Evolutionary conservation across 1,140 invertebrate genomes (phyloP).

Genomic region (Solen grandis): DNA sequence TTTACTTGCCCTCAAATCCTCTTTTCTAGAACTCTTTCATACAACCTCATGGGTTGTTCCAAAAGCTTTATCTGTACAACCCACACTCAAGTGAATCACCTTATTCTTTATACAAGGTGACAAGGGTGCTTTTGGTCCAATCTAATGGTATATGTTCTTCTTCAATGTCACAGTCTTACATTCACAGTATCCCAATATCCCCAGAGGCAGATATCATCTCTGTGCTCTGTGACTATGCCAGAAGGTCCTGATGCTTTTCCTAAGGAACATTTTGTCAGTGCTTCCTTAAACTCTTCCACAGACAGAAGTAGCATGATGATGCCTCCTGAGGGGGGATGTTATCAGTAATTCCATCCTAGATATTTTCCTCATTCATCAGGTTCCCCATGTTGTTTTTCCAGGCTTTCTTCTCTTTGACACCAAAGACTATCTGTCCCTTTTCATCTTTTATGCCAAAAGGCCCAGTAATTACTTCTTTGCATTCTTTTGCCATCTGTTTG

Average conservation of each 20-base stretch:
- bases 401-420: neutral
- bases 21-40: conserved; percentile 28
- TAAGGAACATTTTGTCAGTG: conserved; percentile 1
- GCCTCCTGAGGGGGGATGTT: no score
- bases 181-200: neutral
- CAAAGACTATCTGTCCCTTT: neutral
- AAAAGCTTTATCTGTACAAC: conserved; percentile 8
- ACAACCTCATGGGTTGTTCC: conserved; percentile 23
- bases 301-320: conserved; percentile 8
- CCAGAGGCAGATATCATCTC: conserved; percentile 43
- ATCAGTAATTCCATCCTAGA: neutral
- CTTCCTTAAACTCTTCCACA: neutral
- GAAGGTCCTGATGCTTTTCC: conserved; percentile 27
- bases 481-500: neutral
- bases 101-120: conserved; percentile 32
- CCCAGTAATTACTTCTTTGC: neutral
- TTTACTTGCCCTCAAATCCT: conserved; percentile 5
- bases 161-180: neutral
- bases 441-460: neutral
- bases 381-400: neutral
- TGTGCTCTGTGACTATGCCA: conserved; percentile 19
- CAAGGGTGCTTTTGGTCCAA: conserved; percentile 17
- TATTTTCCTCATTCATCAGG: neutral
- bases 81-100: neutral
- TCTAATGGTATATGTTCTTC: conserved; percentile 29